These are phyloP conservation scores for Synergus umbraculus DNA, from an alignment of 2,888 invertebrate genomes.

Conservation along the genomic window DNA sequence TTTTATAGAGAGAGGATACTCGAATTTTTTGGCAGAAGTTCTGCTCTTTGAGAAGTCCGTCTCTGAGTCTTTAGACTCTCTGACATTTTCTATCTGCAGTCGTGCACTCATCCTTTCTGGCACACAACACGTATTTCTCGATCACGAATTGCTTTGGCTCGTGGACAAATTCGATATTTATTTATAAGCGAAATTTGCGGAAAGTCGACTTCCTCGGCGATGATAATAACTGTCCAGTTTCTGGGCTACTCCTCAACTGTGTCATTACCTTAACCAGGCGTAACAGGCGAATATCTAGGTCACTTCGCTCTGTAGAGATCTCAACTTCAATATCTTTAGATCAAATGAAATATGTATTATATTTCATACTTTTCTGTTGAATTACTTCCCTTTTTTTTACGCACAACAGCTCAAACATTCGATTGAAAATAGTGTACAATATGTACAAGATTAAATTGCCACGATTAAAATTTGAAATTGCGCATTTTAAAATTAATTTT, in stretches of 20 bases:
- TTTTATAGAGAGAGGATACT: conserved; percentile 4
- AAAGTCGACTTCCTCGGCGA: conserved; percentile 10
- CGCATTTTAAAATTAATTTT: too few relatives aligned
- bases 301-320: conserved; percentile 11
- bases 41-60: conserved; percentile 28
- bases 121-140: not conserved
- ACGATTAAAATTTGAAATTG: too few relatives aligned
- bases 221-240: conserved; percentile 39
- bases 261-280: conserved; percentile 27
- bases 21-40: conserved; percentile 30
- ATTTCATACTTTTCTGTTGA: not conserved
- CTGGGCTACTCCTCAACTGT: not conserved
- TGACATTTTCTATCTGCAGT: conserved; percentile 39
- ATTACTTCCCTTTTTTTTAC: too few relatives aligned
- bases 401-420: too few relatives aligned
- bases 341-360: not conserved
- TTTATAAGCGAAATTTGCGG: conserved; percentile 25
- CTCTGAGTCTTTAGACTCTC: conserved; percentile 38
- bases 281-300: conserved; percentile 24
- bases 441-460: too few relatives aligned
- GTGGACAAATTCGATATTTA: conserved; percentile 35
- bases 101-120: conserved; percentile 32
- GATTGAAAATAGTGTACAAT: too few relatives aligned
- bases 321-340: not conserved
- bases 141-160: conserved; percentile 26